phyloP scores from a whole-genome alignment of 2,888 invertebrate species.

The Amblyjoppa proteus region DNA sequence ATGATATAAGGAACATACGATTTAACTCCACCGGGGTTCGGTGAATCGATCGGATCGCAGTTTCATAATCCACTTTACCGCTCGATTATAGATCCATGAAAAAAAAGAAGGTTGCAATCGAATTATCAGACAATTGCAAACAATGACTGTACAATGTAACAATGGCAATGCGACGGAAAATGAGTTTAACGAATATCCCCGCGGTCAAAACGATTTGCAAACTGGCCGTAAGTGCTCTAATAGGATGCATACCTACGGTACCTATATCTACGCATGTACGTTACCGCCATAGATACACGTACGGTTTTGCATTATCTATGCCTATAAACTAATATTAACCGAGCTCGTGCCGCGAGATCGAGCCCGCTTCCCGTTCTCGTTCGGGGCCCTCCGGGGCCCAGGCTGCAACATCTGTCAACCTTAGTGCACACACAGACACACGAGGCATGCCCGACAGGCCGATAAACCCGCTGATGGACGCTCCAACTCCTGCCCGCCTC shows the following conservation, averaged over 20 bases:
- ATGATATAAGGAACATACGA: background rate
- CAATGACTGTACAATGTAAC: conserved; percentile 1
- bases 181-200: conserved; percentile 5
- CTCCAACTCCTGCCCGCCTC: conserved; percentile 69
- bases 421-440: conserved; percentile 44
- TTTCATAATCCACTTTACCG: conserved; percentile 3
- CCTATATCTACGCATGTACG: background rate
- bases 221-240: conserved; percentile 4
- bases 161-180: background rate
- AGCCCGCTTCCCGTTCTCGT: conserved; percentile 20
- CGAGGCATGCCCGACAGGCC: conserved; percentile 68
- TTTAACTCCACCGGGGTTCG: background rate
- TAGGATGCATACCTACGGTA: background rate
- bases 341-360: conserved; percentile 35
- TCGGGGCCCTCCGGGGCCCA: conserved; percentile 40
- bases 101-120: background rate
- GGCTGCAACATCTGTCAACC: conserved; percentile 76
- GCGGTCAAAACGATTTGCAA: conserved; percentile 17
- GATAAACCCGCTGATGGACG: conserved; percentile 76
- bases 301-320: conserved; percentile 6
- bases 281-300: background rate
- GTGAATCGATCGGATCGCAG: background rate
- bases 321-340: conserved; percentile 15
- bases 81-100: background rate
- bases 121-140: background rate